Evolutionary conservation across 2,113 vertebrate species (phyloP).

Genomic region (Turnix velox): DNA sequence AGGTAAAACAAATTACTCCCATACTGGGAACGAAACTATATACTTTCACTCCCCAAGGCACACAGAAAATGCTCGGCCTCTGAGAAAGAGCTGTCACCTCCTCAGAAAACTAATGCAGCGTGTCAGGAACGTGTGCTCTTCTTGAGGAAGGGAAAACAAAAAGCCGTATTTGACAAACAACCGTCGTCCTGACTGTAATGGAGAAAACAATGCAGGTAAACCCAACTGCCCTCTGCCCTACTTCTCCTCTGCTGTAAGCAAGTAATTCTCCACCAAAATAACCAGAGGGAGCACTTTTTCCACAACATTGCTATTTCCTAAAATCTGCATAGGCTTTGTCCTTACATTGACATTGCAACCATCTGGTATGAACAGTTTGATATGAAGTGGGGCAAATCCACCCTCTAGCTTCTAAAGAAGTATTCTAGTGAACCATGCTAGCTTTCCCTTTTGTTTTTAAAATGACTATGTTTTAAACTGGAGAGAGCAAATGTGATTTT

Average conservation of each 20-base stretch:
- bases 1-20: neutral
- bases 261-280: slow-evolving; percentile 37
- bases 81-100: neutral
- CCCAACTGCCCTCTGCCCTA: slow-evolving; percentile 45
- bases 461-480: neutral
- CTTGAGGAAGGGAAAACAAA: neutral
- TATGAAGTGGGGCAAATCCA: slow-evolving; percentile 50
- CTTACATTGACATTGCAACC: slow-evolving; percentile 66
- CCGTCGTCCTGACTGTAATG: neutral
- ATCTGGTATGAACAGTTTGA: slow-evolving; percentile 35
- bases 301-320: slow-evolving; percentile 40
- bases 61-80: neutral
- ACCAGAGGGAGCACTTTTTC: slow-evolving; percentile 60
- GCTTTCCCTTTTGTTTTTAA: neutral
- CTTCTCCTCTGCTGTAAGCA: slow-evolving; percentile 37
- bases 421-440: neutral
- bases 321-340: slow-evolving; percentile 48
- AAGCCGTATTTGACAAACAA: neutral
- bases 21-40: neutral
- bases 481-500: neutral
- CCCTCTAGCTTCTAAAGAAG: slow-evolving; percentile 33
- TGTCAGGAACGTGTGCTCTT: neutral
- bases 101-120: neutral
- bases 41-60: neutral
- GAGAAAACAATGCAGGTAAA: slow-evolving; percentile 41